Percentiles rank a stretch among this genome's conserved stretches.
Conservation (phyloP, 1,140 invertebrate species). For the Whitmania pigra region DNA sequence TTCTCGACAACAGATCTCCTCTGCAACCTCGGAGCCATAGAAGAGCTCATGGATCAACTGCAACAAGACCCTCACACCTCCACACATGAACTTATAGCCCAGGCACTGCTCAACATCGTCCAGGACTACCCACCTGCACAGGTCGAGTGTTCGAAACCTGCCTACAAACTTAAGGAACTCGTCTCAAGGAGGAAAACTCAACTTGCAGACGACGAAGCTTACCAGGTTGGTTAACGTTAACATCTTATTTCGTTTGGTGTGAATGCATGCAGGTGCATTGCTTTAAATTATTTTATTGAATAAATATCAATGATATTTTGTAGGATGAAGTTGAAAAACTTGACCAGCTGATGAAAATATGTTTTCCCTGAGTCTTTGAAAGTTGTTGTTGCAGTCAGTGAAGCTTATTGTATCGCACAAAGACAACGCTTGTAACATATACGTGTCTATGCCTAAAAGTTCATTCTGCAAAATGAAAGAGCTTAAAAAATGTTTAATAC, state of each 20-base stretch:
- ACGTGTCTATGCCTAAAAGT: not conserved
- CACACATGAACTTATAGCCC: conserved; percentile 49
- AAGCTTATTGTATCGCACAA: not conserved
- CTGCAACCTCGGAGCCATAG: conserved; percentile 50
- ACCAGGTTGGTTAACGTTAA: conserved; percentile 34
- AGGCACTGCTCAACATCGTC: conserved; percentile 44
- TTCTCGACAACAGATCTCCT: conserved; percentile 39
- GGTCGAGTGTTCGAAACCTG: conserved; percentile 44
- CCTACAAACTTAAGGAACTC: conserved; percentile 42
- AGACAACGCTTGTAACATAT: not conserved
- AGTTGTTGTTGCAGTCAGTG: not conserved
- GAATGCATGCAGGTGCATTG: too few species aligned
- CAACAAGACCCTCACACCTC: conserved; percentile 36
- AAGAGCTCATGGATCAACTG: conserved; percentile 47
- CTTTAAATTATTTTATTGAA: not conserved
- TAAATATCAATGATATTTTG: not conserved
- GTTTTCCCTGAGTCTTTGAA: not conserved
- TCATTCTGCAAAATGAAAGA: not conserved
- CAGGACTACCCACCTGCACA: conserved; percentile 43
- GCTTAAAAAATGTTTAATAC: too few species aligned
- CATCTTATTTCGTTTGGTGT: too few species aligned
- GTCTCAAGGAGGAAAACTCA: conserved; percentile 41
- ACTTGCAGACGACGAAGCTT: conserved; percentile 36
- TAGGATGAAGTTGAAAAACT: conserved; percentile 3
- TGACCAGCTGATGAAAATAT: conserved; percentile 2